Evolutionary conservation across 2,113 vertebrate genomes (phyloP).

Genomic region (Gambusia affinis): DNA sequence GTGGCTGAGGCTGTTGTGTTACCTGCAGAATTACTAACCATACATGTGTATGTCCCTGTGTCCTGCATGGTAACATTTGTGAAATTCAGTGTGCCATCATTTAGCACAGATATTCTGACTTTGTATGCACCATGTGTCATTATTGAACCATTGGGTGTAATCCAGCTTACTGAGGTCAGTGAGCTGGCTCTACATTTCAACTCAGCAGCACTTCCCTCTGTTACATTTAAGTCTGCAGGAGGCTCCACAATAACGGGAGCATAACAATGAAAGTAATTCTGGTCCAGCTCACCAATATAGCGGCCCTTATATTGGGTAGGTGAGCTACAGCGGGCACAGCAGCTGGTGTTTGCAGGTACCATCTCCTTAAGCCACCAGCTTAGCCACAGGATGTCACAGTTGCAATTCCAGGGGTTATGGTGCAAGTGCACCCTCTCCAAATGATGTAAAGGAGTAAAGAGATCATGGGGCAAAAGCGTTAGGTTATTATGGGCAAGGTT

Average conservation of each 20-base stretch:
- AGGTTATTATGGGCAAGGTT: conserved; percentile 99
- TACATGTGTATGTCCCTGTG: conserved; percentile 96
- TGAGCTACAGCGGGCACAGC: conserved; percentile 95
- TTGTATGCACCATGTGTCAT: conserved; percentile 97
- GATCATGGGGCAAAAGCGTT: conserved; percentile 96
- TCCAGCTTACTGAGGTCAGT: conserved; percentile 97
- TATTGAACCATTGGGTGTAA: conserved; percentile 96
- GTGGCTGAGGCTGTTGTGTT: conserved; percentile 98
- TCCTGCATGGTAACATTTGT: conserved; percentile 98
- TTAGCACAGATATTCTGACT: conserved; percentile 95
- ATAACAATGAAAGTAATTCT: conserved; percentile 98
- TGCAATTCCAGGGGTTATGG: conserved; percentile 99
- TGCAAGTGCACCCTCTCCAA: conserved; percentile 97
- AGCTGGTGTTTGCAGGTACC: conserved; percentile 96
- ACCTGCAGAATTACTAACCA: conserved; percentile 99
- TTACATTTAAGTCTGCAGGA: conserved; percentile 95
- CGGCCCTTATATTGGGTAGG: conserved; percentile 92
- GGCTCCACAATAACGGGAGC: conserved; percentile 99
- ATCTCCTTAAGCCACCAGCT: conserved; percentile 99
- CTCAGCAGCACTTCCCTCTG: conserved; percentile 96
- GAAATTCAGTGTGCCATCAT: conserved; percentile 96
- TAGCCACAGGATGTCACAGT: conserved; percentile 98
- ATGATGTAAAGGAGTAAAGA: conserved; percentile 96
- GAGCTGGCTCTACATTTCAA: conserved; percentile 95
- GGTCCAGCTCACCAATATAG: conserved; percentile 96